phyloP scores from a whole-genome alignment of 2,113 vertebrate genomes.

The Thalassarche chlororhynchos region DNA sequence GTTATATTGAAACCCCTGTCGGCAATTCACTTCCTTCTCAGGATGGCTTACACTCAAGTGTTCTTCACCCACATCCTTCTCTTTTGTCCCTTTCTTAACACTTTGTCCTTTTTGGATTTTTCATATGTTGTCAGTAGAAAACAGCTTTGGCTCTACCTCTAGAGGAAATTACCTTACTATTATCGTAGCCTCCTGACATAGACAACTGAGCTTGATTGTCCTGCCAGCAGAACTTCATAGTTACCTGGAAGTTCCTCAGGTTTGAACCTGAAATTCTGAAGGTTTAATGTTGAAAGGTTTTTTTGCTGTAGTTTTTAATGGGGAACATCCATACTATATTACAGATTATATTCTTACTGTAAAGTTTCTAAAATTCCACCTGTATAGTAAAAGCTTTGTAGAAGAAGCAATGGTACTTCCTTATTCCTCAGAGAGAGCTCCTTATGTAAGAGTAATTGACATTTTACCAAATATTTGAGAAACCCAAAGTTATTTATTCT shows the following conservation, averaged over 20 bases:
- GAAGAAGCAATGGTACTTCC: constrained; percentile 18
- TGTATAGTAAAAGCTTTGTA: neutral
- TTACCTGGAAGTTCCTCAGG: neutral
- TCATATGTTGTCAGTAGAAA: neutral
- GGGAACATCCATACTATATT: fast-evolving
- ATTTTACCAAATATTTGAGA: constrained; percentile 55
- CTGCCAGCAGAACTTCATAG: neutral
- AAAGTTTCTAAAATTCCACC: neutral
- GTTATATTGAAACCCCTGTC: neutral
- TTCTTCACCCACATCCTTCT: neutral
- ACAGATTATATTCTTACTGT: neutral
- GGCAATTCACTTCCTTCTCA: neutral
- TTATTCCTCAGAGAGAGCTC: neutral
- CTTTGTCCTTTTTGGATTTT: neutral
- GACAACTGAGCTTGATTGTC: neutral
- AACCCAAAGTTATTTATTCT: constrained; percentile 61
- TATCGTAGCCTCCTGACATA: neutral
- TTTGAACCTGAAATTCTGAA: neutral
- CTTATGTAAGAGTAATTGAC: neutral
- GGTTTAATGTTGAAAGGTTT: neutral
- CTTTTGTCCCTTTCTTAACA: neutral
- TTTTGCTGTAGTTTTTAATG: neutral
- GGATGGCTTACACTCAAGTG: neutral
- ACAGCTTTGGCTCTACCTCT: neutral
- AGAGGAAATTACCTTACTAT: neutral